These are phyloP conservation scores for Sebastiscus albofasciatus DNA, from an alignment of 2,797 vertebrate species.

Conservation along the genomic window DNA sequence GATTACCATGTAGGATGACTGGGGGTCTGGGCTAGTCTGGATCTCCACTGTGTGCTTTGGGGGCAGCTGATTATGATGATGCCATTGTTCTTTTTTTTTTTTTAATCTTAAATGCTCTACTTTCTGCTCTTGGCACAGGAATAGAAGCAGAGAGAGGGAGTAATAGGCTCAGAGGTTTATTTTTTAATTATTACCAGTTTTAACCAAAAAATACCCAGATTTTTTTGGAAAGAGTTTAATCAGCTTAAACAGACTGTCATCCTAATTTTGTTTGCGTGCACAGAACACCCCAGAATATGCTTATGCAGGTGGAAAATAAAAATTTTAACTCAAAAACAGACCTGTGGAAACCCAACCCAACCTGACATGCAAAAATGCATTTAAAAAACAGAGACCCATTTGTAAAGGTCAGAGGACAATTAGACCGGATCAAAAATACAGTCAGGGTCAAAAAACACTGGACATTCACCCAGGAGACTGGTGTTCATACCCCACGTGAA, in stretches of 20 bases:
- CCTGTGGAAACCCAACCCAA: not conserved
- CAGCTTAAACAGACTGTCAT: not conserved
- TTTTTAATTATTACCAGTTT: not conserved
- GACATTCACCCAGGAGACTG: too few relatives aligned
- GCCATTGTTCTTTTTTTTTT: constrained; percentile 18
- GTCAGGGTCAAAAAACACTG: too few relatives aligned
- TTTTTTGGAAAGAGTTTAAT: not conserved
- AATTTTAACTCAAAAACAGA: not conserved
- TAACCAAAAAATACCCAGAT: not conserved
- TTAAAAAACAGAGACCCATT: not conserved
- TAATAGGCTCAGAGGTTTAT: not conserved
- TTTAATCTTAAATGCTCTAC: not conserved
- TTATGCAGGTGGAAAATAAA: not conserved
- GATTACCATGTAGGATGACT: constrained; percentile 51
- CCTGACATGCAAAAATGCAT: not conserved
- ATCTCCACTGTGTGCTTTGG: constrained; percentile 15
- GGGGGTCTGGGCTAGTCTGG: constrained; percentile 35
- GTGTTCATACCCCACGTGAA: too few relatives aligned
- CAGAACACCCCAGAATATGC: not conserved
- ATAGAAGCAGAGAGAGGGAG: not conserved
- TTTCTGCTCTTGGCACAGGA: not conserved
- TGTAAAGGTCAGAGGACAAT: not conserved
- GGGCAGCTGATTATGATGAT: constrained; percentile 14
- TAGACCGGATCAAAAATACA: not conserved
- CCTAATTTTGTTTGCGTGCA: not conserved